phyloP scores from a whole-genome alignment of 2,797 vertebrate genomes.

The Hemitrygon akajei region DNA sequence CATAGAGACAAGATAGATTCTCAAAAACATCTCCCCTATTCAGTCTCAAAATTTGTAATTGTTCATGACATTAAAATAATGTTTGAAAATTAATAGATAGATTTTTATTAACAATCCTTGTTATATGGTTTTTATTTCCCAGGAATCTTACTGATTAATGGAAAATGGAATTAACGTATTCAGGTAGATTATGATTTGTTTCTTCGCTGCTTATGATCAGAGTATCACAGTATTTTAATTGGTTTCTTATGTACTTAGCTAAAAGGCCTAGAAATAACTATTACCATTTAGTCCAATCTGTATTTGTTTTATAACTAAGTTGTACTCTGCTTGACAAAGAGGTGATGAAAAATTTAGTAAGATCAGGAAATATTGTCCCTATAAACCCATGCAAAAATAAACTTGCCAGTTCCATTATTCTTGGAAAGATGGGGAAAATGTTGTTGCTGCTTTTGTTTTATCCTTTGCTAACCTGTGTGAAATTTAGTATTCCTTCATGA shows the following conservation, averaged over 20 bases:
- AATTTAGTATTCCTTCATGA: not conserved
- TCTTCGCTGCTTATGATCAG: not conserved
- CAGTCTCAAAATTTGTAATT: not conserved
- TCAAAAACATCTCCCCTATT: not conserved
- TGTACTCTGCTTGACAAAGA: not conserved
- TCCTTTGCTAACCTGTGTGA: not conserved
- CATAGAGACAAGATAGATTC: not conserved
- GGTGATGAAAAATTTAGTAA: not conserved
- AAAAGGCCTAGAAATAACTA: not conserved
- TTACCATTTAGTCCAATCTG: not conserved
- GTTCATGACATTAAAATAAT: not conserved
- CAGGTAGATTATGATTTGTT: not conserved
- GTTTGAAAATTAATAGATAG: slow-evolving; percentile 9
- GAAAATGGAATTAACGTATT: not conserved
- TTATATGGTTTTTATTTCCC: not conserved
- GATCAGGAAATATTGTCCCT: not conserved
- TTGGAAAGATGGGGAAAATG: not conserved
- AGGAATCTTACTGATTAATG: not conserved
- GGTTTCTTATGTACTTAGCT: not conserved
- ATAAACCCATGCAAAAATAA: not conserved
- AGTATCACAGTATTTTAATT: not conserved
- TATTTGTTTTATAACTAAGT: not conserved
- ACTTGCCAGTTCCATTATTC: not conserved
- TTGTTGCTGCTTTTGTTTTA: not conserved
- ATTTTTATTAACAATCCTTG: not conserved